Conservation (phyloP, 2,888 invertebrate genomes). For the Magallana nippona region DNA sequence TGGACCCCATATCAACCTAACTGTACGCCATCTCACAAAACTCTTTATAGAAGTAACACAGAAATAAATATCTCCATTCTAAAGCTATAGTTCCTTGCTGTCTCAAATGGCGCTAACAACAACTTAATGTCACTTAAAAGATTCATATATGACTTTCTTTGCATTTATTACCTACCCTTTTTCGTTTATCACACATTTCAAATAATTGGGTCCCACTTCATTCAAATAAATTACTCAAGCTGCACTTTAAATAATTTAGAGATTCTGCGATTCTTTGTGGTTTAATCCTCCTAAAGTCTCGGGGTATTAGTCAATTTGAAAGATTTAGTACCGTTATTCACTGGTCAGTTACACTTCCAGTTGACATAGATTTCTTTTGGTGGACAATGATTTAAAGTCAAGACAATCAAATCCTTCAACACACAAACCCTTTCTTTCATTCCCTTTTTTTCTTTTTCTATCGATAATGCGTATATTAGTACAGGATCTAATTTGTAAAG, state of each 20-base stretch:
- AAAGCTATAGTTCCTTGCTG: too few species aligned
- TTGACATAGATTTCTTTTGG: background rate
- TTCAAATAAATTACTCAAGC: too few species aligned
- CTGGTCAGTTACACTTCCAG: background rate
- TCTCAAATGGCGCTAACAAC: too few species aligned
- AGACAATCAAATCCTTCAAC: background rate
- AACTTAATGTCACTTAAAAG: too few species aligned
- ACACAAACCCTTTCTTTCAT: background rate
- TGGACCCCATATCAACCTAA: constrained; percentile 54
- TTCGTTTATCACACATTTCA: too few species aligned
- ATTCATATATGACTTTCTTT: too few species aligned
- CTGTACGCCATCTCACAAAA: background rate
- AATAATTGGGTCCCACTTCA: too few species aligned
- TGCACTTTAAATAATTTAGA: too few species aligned
- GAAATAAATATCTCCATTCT: too few species aligned
- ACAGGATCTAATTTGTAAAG: background rate
- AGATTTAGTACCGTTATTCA: background rate
- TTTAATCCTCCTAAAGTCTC: background rate
- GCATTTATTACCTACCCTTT: too few species aligned
- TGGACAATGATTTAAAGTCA: constrained; percentile 14
- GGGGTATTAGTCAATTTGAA: background rate
- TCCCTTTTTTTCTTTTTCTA: background rate
- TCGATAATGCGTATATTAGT: background rate
- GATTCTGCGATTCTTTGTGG: background rate
- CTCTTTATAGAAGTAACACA: too few species aligned